These are phyloP conservation scores for Rugalucina vietnamica DNA, from an alignment of 2,888 invertebrate species.

Conservation along the genomic window DNA sequence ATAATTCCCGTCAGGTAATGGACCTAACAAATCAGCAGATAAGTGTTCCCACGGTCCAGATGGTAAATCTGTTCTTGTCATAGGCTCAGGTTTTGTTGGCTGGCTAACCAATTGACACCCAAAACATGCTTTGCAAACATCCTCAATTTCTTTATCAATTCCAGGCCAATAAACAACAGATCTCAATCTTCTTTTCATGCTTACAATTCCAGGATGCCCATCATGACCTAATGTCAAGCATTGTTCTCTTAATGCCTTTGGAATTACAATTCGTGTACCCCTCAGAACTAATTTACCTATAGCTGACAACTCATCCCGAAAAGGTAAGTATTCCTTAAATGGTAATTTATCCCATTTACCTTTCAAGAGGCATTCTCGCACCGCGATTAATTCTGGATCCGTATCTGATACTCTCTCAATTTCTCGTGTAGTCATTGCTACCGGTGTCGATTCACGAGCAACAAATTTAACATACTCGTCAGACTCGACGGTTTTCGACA, in stretches of 20 bases:
- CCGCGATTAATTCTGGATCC: conserved; percentile 36
- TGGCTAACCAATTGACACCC: conserved; percentile 51
- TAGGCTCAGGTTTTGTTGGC: conserved; percentile 37
- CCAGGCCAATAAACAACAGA: conserved; percentile 31
- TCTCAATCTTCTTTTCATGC: conserved; percentile 16
- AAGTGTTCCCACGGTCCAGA: conserved; percentile 60
- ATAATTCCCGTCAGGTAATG: conserved; percentile 53
- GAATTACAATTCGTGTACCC: conserved; percentile 46
- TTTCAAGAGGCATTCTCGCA: conserved; percentile 13
- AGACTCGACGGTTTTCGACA: not conserved
- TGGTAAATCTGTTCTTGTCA: conserved; percentile 40
- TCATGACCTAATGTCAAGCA: conserved; percentile 40
- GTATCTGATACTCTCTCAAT: conserved; percentile 44
- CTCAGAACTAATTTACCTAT: conserved; percentile 50
- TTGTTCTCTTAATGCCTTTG: not conserved
- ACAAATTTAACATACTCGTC: conserved; percentile 41
- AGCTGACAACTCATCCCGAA: conserved; percentile 33
- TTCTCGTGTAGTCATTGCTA: conserved; percentile 44
- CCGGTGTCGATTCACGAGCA: conserved; percentile 37
- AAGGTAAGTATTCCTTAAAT: conserved; percentile 21
- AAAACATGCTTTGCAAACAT: conserved; percentile 46
- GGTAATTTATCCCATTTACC: conserved; percentile 20
- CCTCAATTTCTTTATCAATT: conserved; percentile 34
- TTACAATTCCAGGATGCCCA: conserved; percentile 46
- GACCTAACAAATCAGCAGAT: conserved; percentile 61